These are phyloP conservation scores for Neodiprion virginianus DNA, from an alignment of 1,140 invertebrate genomes.

Conservation along the genomic window DNA sequence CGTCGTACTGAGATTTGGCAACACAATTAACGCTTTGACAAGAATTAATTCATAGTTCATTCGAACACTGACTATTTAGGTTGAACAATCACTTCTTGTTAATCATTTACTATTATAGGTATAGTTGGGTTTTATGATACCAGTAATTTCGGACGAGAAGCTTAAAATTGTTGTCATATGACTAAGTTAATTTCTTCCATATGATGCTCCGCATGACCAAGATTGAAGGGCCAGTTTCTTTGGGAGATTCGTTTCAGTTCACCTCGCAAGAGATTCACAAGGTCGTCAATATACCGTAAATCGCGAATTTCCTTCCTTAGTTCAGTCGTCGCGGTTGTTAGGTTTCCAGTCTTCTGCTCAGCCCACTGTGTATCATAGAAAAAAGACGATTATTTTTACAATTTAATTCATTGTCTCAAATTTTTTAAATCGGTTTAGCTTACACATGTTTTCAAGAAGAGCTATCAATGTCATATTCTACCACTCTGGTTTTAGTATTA, in stretches of 20 bases:
- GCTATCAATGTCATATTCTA: too few relatives aligned
- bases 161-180: constrained; percentile 35
- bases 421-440: too few relatives aligned
- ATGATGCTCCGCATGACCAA: constrained; percentile 37
- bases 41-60: too few relatives aligned
- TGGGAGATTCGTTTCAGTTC: constrained; percentile 50
- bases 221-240: constrained; percentile 54
- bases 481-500: too few relatives aligned
- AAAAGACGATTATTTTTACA: constrained; percentile 6
- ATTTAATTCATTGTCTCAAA: neutral
- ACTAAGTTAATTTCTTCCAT: constrained; percentile 54
- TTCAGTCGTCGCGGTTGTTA: constrained; percentile 40
- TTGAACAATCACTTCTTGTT: too few relatives aligned
- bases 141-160: too few relatives aligned
- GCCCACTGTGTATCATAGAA: constrained; percentile 41
- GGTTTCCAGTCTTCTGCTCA: constrained; percentile 41
- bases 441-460: too few relatives aligned
- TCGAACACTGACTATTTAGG: too few relatives aligned
- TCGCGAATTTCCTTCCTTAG: constrained; percentile 49
- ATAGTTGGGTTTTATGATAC: too few relatives aligned
- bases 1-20: too few relatives aligned
- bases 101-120: too few relatives aligned
- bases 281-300: constrained; percentile 54
- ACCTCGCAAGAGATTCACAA: constrained; percentile 53
- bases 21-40: too few relatives aligned